A percentile compares a stretch with the other conserved stretches of the same genome.
phyloP scores from a whole-genome alignment of 2,113 vertebrate genomes.

The Mormoops blainvillei region DNA sequence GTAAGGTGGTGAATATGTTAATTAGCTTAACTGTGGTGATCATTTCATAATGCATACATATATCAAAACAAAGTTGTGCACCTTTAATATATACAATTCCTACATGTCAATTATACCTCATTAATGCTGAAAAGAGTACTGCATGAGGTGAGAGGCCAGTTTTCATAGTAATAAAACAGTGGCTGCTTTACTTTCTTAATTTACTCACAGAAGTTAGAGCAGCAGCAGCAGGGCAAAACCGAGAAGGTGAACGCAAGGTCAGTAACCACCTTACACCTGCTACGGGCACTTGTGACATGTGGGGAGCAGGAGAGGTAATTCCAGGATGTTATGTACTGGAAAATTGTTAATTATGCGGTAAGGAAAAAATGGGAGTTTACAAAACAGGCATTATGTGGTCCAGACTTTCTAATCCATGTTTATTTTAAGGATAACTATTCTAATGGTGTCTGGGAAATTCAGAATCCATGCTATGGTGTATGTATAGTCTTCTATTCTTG shows the following conservation, averaged over 20 bases:
- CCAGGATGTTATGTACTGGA: neutral
- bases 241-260: neutral
- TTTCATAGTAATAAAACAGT: neutral
- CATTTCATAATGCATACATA: neutral
- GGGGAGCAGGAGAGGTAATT: neutral
- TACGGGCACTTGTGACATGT: neutral
- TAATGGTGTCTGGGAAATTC: neutral
- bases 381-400: neutral
- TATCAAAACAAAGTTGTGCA: neutral
- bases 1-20: neutral
- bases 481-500: neutral
- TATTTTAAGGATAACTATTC: neutral
- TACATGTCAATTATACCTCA: neutral
- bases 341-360: neutral
- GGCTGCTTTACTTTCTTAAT: neutral
- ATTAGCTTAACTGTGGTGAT: neutral
- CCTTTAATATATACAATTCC: neutral
- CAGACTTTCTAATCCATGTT: neutral
- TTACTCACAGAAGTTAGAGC: constrained; percentile 12
- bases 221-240: neutral
- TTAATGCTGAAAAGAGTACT: neutral
- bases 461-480: neutral
- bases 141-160: neutral
- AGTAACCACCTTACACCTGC: neutral
- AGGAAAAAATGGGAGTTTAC: neutral